phyloP scores from a whole-genome alignment of 1,140 invertebrate genomes.

The Drosophila littoralis region DNA sequence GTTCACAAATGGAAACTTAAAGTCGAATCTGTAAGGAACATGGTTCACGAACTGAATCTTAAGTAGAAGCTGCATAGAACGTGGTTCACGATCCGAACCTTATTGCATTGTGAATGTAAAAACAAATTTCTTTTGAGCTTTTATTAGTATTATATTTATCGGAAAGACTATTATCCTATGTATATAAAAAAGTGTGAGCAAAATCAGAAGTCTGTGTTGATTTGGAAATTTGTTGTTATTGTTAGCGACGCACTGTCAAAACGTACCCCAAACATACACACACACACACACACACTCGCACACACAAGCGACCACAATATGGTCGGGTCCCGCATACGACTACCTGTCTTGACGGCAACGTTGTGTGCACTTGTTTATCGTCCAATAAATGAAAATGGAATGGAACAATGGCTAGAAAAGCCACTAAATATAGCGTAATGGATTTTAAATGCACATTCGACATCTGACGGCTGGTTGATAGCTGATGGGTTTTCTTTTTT shows the following conservation, averaged over 20 bases:
- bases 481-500: conserved; percentile 41
- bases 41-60: too few species aligned
- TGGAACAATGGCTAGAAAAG: conserved; percentile 59
- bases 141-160: too few species aligned
- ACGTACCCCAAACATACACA: conserved; percentile 23
- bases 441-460: conserved; percentile 65
- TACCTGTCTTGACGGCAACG: conserved; percentile 46
- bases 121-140: too few species aligned
- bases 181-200: conserved; percentile 1
- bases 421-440: conserved; percentile 65
- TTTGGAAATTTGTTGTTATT: conserved; percentile 35
- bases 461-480: conserved; percentile 51
- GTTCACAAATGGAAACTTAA: too few species aligned
- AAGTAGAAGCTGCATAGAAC: too few species aligned
- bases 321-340: conserved; percentile 11
- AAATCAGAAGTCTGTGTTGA: conserved; percentile 22
- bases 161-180: not conserved
- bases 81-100: too few species aligned
- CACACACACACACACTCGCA: conserved; percentile 5
- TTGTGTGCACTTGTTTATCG: conserved; percentile 60
- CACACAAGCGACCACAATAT: conserved; percentile 8
- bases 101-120: too few species aligned
- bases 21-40: too few species aligned
- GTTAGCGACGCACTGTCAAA: conserved; percentile 55
- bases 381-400: conserved; percentile 54